Base-by-base conservation (phyloP, 2,888 invertebrate species). In the Lasius fuliginosus region DNA sequence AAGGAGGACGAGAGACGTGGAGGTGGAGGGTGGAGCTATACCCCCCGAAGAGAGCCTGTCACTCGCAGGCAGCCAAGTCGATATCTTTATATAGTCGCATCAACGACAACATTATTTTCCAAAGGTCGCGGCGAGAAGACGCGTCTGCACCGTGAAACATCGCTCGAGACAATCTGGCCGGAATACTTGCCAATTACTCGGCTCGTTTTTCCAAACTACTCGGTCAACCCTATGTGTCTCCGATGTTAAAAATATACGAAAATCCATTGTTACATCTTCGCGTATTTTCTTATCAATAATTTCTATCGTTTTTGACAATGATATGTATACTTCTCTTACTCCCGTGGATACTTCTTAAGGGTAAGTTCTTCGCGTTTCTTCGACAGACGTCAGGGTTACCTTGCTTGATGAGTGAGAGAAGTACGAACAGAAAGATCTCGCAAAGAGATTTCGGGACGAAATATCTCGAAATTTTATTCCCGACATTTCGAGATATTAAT, bases 71-170 rank as follows among this genome's bases (percentile, higher is more conserved):
- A 87, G 86, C 89, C 90, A 90, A 91, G 92, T 92, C 92, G 88
- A 93, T 93, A 93, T 93, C 92, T 93, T 92, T 93, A 92, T 93
- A 91, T 90, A 91, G 89, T 91, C 88, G 90, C 90, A 92, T 92
- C 92, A 91, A 89, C 89, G 88, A 89, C 90, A 90, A 92, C 91
- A 93, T 93, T 93, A 93, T 92, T 92, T 92, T 91, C 89, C 87
- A 83, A 84, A 84, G 84, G 67, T 85, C 85, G 79, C 49, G 68
- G n/a, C 49, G 86, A 62, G 62, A 74, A 62, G 62, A 74, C 75
- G 56, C 27, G 76, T 64, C 33, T 82, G 53, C 79, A 46, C 33
- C 79, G 69, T 69, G 77, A 68, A 58, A 79, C 68, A 40, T 75
- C 49, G 27, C 36, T 40, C 67, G 76, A 40, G 76, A 76, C 69